A percentile compares a stretch with the other conserved stretches of the same genome.
Conservation (phyloP, 2,797 vertebrate species). For the Peromyscus aztecus region DNA sequence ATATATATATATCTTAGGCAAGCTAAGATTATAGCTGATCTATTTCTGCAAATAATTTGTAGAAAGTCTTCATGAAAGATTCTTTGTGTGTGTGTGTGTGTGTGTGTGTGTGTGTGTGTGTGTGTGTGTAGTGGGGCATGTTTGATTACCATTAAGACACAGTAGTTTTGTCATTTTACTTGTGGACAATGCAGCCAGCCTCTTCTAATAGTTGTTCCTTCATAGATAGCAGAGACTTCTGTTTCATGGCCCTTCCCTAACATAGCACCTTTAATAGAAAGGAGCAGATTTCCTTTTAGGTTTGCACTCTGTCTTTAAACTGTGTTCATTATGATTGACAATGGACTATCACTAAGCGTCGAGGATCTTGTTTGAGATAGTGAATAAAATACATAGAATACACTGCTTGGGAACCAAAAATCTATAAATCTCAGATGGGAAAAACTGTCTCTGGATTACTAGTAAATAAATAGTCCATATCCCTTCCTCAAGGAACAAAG, state of each 20-base stretch:
- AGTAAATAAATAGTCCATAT: not conserved
- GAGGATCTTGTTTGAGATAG: not conserved
- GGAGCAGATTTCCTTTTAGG: not conserved
- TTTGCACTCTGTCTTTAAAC: not conserved
- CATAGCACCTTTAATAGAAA: not conserved
- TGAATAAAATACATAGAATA: not conserved
- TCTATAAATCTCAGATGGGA: not conserved
- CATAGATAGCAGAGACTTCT: not conserved
- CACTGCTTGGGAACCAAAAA: not conserved
- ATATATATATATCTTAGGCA: too few relatives aligned
- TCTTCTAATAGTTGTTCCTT: not conserved
- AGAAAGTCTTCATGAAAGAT: not conserved
- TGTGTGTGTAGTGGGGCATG: not conserved
- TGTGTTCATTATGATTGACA: not conserved
- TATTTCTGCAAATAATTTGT: conserved; percentile 47
- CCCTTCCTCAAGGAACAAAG: not conserved
- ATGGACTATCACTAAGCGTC: not conserved
- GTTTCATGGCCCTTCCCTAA: not conserved
- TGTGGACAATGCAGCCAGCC: not conserved
- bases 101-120: not conserved
- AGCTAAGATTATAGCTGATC: not conserved
- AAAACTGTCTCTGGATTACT: not conserved
- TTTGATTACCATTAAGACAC: conserved; percentile 5
- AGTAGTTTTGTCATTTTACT: not conserved
- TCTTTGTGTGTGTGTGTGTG: not conserved